A percentile compares a stretch with the other conserved stretches of the same genome.
phyloP scores from a whole-genome alignment of 1,140 invertebrate genomes.

The Drosophila navojoa region DNA sequence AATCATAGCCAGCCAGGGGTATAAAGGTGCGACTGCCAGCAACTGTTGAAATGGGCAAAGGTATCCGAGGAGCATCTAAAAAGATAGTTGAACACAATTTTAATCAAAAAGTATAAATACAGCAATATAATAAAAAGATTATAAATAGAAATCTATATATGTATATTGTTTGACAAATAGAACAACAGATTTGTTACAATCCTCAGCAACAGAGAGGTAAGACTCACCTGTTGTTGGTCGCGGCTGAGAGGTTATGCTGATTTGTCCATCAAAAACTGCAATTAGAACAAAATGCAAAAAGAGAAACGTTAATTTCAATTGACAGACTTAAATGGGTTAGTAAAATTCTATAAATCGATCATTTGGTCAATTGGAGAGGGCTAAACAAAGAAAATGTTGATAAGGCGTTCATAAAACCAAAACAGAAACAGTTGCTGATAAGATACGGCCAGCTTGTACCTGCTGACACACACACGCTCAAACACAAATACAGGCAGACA shows the following conservation, averaged over 20 bases:
- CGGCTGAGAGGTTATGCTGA: slow-evolving; percentile 76
- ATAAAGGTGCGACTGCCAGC: slow-evolving; percentile 65
- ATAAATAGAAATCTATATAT: too few relatives aligned
- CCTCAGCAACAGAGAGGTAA: too few relatives aligned
- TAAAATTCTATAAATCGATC: slow-evolving; percentile 20
- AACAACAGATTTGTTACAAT: too few relatives aligned
- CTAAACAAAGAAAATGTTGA: slow-evolving; percentile 65
- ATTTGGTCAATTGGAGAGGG: slow-evolving; percentile 39
- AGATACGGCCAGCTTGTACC: slow-evolving; percentile 62
- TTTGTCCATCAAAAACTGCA: slow-evolving; percentile 72
- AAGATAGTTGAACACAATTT: neutral
- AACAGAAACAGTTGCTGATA: slow-evolving; percentile 59
- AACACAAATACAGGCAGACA: slow-evolving; percentile 25
- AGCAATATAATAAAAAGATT: neutral
- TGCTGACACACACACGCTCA: slow-evolving; percentile 46
- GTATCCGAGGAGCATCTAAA: slow-evolving; percentile 57
- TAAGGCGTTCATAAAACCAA: slow-evolving; percentile 33
- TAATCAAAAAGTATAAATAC: neutral
- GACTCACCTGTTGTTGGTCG: slow-evolving; percentile 35
- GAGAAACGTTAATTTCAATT: neutral
- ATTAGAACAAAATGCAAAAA: neutral
- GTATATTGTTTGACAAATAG: too few relatives aligned
- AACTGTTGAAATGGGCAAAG: slow-evolving; percentile 73
- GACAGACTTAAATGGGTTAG: too few relatives aligned
- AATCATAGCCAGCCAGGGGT: slow-evolving; percentile 76